These are phyloP conservation scores for Camponotus fellah DNA, from an alignment of 2,888 invertebrate species.

Conservation along the genomic window DNA sequence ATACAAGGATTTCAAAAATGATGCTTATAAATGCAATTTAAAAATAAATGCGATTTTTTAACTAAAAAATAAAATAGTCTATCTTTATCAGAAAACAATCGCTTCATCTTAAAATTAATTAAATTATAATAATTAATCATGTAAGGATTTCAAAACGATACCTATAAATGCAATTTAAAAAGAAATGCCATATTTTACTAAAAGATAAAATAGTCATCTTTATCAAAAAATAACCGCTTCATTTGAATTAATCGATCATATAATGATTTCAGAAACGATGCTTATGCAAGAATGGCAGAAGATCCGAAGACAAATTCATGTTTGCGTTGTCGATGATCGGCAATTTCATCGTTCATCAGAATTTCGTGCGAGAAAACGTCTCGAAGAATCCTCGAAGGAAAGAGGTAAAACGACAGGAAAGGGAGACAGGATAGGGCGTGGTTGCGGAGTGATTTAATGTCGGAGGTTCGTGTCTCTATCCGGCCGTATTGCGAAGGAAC, in stretches of 20 bases:
- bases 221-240: background rate
- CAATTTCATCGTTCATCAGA: background rate
- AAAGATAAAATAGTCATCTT: no score
- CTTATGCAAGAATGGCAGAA: background rate
- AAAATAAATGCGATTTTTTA: no score
- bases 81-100: no score
- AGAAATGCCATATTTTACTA: no score
- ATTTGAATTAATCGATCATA: background rate
- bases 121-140: no score
- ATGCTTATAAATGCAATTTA: no score
- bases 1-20: no score
- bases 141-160: no score
- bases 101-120: no score
- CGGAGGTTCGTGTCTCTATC: constrained; percentile 84
- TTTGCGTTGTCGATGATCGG: no score
- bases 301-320: background rate
- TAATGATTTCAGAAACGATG: background rate
- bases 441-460: constrained; percentile 83
- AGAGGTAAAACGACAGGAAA: constrained; percentile 58
- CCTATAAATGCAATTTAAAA: no score
- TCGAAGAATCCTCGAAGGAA: constrained; percentile 30
- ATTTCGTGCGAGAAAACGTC: constrained; percentile 24
- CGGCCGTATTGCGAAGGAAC: constrained; percentile 72
- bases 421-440: constrained; percentile 77
- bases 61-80: no score